Conservation (phyloP, 2,797 vertebrate genomes). For the Apodemus agrarius region DNA sequence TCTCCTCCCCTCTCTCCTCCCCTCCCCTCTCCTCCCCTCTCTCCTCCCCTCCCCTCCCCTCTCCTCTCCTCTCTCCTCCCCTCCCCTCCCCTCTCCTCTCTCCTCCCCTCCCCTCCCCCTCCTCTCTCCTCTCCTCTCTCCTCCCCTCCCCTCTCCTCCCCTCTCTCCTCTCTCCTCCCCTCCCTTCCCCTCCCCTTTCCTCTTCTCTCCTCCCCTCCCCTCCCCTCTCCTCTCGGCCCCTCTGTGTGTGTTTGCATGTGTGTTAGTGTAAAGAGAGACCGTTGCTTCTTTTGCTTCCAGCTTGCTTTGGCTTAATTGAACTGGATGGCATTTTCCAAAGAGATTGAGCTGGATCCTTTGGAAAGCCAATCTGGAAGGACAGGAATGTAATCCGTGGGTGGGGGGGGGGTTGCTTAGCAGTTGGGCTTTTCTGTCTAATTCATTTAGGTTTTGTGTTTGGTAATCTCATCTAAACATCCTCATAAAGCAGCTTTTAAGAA, state of each 20-base stretch:
- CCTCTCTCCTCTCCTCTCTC: no score
- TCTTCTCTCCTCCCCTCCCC: no score
- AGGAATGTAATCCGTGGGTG: not conserved
- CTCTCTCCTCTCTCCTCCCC: no score
- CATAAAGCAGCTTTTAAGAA: not conserved
- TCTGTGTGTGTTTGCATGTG: not conserved
- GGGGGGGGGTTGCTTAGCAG: not conserved
- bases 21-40: no score
- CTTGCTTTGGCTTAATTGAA: slow-evolving; percentile 51
- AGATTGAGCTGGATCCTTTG: not conserved
- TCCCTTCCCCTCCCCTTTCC: no score
- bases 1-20: no score
- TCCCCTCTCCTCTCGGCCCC: no score
- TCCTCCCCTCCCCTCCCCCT: no score
- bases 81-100: no score
- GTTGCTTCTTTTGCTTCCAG: slow-evolving; percentile 62
- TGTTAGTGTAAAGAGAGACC: slow-evolving; percentile 57
- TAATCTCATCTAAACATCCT: slow-evolving; percentile 27
- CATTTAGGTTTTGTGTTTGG: not conserved
- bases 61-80: no score
- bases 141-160: accelerated
- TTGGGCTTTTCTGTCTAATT: not conserved
- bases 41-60: no score
- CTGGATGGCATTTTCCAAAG: slow-evolving; percentile 43
- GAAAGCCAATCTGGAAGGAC: not conserved